Evolutionary conservation across 2,888 invertebrate genomes (phyloP), one percentile per base, ranked within the genome.

Genomic region (Byasa hedistus): DNA sequence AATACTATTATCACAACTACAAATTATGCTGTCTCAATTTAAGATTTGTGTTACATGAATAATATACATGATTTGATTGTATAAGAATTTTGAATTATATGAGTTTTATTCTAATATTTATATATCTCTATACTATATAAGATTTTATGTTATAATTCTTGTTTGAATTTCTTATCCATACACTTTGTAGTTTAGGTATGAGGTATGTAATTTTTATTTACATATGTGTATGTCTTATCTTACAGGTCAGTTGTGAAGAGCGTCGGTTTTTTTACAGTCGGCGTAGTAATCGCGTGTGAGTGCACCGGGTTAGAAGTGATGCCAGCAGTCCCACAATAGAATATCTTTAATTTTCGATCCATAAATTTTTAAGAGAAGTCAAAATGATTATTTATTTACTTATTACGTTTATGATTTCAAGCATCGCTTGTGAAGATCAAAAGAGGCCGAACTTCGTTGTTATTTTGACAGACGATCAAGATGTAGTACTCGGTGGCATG

Each of bases 401-500:
- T 67, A 77, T 90, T 71, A 76, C 70, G 55, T 73, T 85, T 67
- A 74, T 81, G 39, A 69, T 84, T 66, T 69, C 78, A 61, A 75
- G 79, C 52, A 70, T 71, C 64, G 73, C 72, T 66, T 71, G 77
- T 59, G 78, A 77, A 60, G 74, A 75, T 52, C 70, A 69, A 36
- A 78, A 71, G 57, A 76, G 68, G 51, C 82, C 96, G 36, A 98
- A 97, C 86, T 94, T 98, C 78, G 91, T 98, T 57, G 79, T 97
- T 52, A 91, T 98, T 72, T 77, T 98, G 62, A 96, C 96, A 0
- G 98, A 98, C 82, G 98, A 98, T 87, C 97, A 97, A 84, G 98
- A 98, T 91, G 87, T 94, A 3, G 86, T 93, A n/a, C 85, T 98
- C 60, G 94, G 95, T 80, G 95, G 96, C 61, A 93, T 96, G 94